Conservation (phyloP, 2,888 invertebrate species). For the Mamestra brassicae region DNA sequence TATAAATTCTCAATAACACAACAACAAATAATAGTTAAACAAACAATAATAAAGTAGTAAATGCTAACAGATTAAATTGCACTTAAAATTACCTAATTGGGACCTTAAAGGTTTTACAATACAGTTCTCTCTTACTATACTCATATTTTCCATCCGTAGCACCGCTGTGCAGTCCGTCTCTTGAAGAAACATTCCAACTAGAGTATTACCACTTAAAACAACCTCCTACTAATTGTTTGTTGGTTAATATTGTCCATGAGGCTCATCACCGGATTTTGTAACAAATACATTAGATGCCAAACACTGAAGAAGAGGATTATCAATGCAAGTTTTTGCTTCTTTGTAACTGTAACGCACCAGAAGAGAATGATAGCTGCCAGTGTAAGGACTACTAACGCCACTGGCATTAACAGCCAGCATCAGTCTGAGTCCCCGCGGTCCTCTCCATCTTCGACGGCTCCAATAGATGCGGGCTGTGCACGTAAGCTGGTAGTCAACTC, state of each 20-base stretch:
- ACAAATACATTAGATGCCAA: constrained; percentile 24
- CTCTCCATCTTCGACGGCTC: neutral
- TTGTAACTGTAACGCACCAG: constrained; percentile 45
- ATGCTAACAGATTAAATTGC: constrained; percentile 5
- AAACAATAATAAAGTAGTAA: constrained; percentile 6
- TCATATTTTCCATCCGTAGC: constrained; percentile 8
- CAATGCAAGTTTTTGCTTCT: constrained; percentile 38
- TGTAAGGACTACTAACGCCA: constrained; percentile 30
- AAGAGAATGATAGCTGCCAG: constrained; percentile 47
- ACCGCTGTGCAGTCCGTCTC: constrained; percentile 41
- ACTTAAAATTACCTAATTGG: constrained; percentile 13
- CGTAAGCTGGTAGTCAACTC: constrained; percentile 61
- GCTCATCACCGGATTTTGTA: constrained; percentile 8
- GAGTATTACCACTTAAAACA: constrained; percentile 41
- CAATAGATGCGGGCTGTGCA: neutral
- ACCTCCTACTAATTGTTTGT: constrained; percentile 23
- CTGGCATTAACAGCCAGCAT: constrained; percentile 52
- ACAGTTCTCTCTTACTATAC: constrained; percentile 15
- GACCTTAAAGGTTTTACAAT: neutral
- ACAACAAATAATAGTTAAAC: constrained; percentile 19
- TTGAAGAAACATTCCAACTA: constrained; percentile 46
- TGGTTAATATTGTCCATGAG: constrained; percentile 26
- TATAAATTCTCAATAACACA: constrained; percentile 10
- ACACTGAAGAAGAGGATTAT: constrained; percentile 34
- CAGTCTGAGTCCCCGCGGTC: constrained; percentile 27